A percentile compares a stretch with the other conserved stretches of the same genome.
Evolutionary conservation across 2,113 vertebrate genomes (phyloP).

Genomic region (Cricetomys ansorgei): DNA sequence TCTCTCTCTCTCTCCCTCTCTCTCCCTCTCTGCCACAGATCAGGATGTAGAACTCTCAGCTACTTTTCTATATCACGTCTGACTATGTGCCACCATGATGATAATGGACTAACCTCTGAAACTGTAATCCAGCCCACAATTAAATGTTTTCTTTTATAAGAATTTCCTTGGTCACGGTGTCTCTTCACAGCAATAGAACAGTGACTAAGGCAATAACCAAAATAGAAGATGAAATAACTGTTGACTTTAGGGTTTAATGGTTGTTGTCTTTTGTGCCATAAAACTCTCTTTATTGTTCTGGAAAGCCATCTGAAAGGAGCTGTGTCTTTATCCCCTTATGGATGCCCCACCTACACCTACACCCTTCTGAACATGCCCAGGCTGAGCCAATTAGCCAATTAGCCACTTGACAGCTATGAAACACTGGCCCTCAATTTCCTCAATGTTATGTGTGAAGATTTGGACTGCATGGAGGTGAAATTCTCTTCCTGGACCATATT

Average conservation of each 20-base stretch:
- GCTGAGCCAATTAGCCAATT: not conserved
- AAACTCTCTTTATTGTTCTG: constrained; percentile 20
- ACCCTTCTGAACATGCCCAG: not conserved
- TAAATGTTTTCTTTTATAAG: not conserved
- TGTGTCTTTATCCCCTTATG: not conserved
- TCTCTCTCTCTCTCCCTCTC: not conserved
- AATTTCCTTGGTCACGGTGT: not conserved
- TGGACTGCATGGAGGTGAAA: not conserved
- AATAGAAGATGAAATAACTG: not conserved
- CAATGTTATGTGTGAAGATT: not conserved
- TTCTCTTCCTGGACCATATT: not conserved
- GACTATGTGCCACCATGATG: no score
- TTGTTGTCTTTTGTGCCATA: constrained; percentile 33
- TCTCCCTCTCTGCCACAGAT: not conserved
- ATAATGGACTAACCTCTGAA: not conserved
- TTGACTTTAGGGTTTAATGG: constrained; percentile 43
- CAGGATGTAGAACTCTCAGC: not conserved
- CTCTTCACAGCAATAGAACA: not conserved
- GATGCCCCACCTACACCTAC: no score
- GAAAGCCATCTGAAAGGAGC: not conserved
- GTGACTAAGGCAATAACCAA: constrained; percentile 2
- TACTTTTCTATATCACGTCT: not conserved
- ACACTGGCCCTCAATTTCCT: not conserved
- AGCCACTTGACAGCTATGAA: not conserved
- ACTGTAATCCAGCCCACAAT: not conserved